Base-by-base conservation (phyloP, 2,113 vertebrate genomes). In the Etheostoma spectabile region DNA sequence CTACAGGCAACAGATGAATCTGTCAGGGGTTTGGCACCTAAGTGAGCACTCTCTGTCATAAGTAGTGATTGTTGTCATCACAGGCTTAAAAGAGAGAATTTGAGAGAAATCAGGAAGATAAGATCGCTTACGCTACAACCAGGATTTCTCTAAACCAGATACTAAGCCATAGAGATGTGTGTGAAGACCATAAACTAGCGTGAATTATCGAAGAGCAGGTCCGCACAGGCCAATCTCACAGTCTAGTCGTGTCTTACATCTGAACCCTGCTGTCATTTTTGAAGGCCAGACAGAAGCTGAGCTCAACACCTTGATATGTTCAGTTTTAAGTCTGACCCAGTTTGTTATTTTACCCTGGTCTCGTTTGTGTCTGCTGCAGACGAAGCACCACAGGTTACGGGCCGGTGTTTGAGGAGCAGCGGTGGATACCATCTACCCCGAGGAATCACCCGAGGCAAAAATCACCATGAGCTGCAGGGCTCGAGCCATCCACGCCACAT, bases 371-470 rank as follows among this genome's bases (percentile, higher is more conserved):
- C 82, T 45, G 82, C 93, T 91, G 82, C 95, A 96, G 97, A 97
- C 62, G 96, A 97, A 90, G 94, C n/a, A n/a, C 95, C 87, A 95
- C 95, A 93, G 96, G 97, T 86, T 97, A 96, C 79, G 98, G 98
- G 72, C 98, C 98, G 0, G 96, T 99, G 93, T 99, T 99, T 94
- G 97, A 99, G 93, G 97, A 99, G 80, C 97, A 99, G 74, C 98
- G 16, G 94, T 96, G 46, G 96, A 99, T 91, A 98, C 97, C 30
- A 97, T 99, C 92, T 98, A 99, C 91, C 97, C 98, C 3, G 98
- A 99, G 89, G 98, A 99, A 90, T 98, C 97, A 18, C 95, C 95
- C 13, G 98, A 99, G 93, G 96, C 96, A 80, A 97, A 97, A 91
- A 96, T 99, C 85, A 97, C 95, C 71, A 95, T 99, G 93, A 98